Base-by-base conservation (phyloP, 2,113 vertebrate species). In the Entomyzon cyanotis region DNA sequence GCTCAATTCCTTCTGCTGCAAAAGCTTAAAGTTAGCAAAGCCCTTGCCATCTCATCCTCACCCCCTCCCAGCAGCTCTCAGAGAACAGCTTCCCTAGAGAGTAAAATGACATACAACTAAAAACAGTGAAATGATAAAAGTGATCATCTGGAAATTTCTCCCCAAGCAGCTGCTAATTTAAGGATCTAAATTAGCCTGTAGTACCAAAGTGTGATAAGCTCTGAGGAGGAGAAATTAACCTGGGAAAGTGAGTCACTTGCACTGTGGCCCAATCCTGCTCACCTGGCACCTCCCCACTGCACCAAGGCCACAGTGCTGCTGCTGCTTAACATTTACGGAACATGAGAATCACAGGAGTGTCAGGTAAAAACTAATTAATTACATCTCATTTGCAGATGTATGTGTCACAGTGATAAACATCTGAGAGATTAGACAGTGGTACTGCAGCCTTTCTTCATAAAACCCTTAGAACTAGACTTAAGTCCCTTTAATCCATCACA, bases 61-160 rank as follows among this genome's bases (percentile, higher is more conserved):
- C 5, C 31, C 39, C 27, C 33, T 85, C 59, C 77, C 44, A 27
- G 67, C 52, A 94, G 62, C 55, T 77, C 41, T 58, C 74, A 52
- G 39, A 84, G 58, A 62, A 53, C 35, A n/a, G 25, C 50, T 58
- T 77, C 80, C 91, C 92, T 44, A 52, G 81, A 83, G 80, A 87
- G 42, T 30, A 70, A 94, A 74, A 83, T 42, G 75, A 41, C 73
- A 87, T 39, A 69, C 63, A 85, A 76, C 58, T 63, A 50, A 62
- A 92, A 86, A 15, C 70, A 87, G 37, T 23, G 6, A 78, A 58
- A n/a, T 44, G 9, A 73, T 82, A 84, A 33, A 86, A 90, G 49
- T 84, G 44, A 90, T 84, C 58, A 89, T 55, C 84, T 83, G 60
- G 77, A 95, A 83, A 84, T 56, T 30, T 87, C 84, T 89, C 67